phyloP scores from a whole-genome alignment of 1,140 invertebrate genomes.

The Cydia splendana region DNA sequence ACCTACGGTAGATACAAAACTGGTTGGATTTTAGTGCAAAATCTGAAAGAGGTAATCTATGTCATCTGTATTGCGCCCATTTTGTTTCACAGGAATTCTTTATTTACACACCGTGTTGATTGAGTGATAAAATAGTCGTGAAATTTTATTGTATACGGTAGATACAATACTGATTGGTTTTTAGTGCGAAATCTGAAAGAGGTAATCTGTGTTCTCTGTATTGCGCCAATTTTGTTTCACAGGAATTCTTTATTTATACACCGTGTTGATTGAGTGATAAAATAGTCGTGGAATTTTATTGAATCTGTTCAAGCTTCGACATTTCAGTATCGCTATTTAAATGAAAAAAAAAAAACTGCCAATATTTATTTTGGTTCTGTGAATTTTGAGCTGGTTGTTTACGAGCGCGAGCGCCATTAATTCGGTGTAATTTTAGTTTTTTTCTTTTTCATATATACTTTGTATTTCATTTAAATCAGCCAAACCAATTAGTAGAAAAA shows the following conservation, averaged over 20 bases:
- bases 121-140: not conserved
- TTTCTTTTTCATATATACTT: too few species aligned
- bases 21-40: too few species aligned
- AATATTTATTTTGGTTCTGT: not conserved
- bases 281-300: not conserved
- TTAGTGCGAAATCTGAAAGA: not conserved
- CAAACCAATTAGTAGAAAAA: too few species aligned
- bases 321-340: not conserved
- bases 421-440: not conserved
- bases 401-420: not conserved
- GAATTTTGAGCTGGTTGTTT: not conserved
- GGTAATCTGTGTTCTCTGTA: not conserved
- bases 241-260: slow-evolving; percentile 1
- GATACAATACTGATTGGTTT: not conserved
- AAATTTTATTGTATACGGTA: not conserved
- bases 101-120: not conserved
- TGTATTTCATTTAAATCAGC: too few species aligned
- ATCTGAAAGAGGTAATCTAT: not conserved
- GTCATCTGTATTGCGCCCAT: not conserved
- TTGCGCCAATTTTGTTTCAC: slow-evolving; percentile 12
- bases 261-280: slow-evolving; percentile 2
- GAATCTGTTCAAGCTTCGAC: not conserved
- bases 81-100: slow-evolving; percentile 1
- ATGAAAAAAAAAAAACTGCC: not conserved
- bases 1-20: too few species aligned